These are phyloP conservation scores for Drosophila mayaguana DNA, from an alignment of 2,888 invertebrate species.

Conservation along the genomic window DNA sequence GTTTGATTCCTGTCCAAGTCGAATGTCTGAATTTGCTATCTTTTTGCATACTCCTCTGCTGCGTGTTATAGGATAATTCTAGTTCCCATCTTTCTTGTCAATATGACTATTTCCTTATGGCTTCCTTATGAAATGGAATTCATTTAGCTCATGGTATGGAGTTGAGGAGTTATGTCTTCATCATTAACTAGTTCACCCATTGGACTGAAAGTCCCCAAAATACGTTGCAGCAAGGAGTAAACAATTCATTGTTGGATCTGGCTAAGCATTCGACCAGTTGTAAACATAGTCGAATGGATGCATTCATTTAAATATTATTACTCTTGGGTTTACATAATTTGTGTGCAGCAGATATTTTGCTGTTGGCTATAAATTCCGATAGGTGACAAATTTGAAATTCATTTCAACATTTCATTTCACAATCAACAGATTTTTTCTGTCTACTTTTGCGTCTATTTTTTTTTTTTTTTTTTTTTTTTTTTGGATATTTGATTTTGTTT, in stretches of 20 bases:
- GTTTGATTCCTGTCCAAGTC: too few relatives aligned
- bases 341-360: background rate
- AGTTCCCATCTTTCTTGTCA: too few relatives aligned
- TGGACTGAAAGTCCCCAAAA: background rate
- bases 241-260: background rate
- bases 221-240: background rate
- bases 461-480: background rate
- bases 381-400: conserved; percentile 10
- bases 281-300: background rate
- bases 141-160: background rate
- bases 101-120: too few relatives aligned
- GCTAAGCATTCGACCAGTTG: background rate
- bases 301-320: conserved; percentile 4
- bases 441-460: background rate
- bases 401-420: conserved; percentile 9
- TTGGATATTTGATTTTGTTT: background rate
- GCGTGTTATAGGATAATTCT: too few relatives aligned
- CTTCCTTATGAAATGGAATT: too few relatives aligned
- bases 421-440: conserved; percentile 4
- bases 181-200: background rate
- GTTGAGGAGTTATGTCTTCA: background rate
- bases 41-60: too few relatives aligned
- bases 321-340: conserved; percentile 5
- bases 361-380: background rate
- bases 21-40: too few relatives aligned